Percentiles rank a stretch among this genome's conserved stretches.
These are phyloP conservation scores for Stenolophus ochropezus DNA, from an alignment of 2,888 invertebrate genomes.

Conservation along the genomic window DNA sequence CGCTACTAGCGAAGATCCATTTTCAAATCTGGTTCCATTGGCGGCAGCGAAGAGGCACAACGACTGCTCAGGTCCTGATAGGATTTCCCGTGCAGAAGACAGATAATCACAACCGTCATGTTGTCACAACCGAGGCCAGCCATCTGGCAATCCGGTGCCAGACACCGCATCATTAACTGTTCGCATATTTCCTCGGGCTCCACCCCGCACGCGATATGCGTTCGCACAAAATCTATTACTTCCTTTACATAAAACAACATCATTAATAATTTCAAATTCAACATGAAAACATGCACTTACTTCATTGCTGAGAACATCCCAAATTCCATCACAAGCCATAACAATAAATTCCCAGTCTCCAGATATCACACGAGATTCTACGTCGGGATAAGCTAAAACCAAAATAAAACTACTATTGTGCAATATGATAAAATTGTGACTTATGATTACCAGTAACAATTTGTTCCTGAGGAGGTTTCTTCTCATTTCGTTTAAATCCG, in stretches of 20 bases:
- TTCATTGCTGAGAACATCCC: conserved; percentile 98
- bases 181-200: conserved; percentile 98
- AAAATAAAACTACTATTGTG: neutral
- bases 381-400: conserved; percentile 91
- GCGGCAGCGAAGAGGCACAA: conserved; percentile 64
- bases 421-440: neutral
- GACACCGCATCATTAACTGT: conserved; percentile 93
- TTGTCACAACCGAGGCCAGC: conserved; percentile 98
- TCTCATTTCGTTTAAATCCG: conserved; percentile 93
- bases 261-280: neutral
- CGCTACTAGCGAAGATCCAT: conserved; percentile 34
- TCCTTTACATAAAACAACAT: too few relatives aligned
- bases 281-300: conserved; percentile 69
- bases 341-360: conserved; percentile 98
- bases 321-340: conserved; percentile 98
- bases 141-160: conserved; percentile 98
- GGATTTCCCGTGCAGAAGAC: conserved; percentile 80
- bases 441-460: conserved; percentile 91
- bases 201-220: conserved; percentile 86
- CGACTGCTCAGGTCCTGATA: conserved; percentile 72
- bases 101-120: conserved; percentile 96
- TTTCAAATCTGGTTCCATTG: conserved; percentile 53
- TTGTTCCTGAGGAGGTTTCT: conserved; percentile 92
- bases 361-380: conserved; percentile 85
- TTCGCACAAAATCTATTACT: conserved; percentile 92